These are phyloP conservation scores for Varecia variegata DNA, from an alignment of 2,797 vertebrate species.

Conservation along the genomic window DNA sequence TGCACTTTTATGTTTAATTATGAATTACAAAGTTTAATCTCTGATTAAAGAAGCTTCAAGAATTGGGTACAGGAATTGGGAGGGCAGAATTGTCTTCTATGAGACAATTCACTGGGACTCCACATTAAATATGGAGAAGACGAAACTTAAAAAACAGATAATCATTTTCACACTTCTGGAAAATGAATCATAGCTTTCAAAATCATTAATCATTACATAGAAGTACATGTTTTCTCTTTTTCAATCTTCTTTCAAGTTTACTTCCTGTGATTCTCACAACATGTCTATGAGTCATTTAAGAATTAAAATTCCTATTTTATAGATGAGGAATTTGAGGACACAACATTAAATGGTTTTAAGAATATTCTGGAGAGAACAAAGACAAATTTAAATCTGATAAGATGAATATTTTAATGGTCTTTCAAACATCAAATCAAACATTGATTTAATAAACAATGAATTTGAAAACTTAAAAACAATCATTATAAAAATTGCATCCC, in stretches of 20 bases:
- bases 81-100: background rate
- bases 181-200: slow-evolving; percentile 13
- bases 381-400: background rate
- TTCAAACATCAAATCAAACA: background rate
- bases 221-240: background rate
- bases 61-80: background rate
- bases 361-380: background rate
- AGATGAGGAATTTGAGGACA: background rate
- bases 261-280: background rate
- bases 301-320: slow-evolving; percentile 22
- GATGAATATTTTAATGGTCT: background rate
- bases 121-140: background rate
- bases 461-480: slow-evolving; percentile 9
- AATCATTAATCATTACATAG: background rate
- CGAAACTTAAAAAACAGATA: background rate
- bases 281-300: background rate
- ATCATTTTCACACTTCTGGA: background rate
- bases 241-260: slow-evolving; percentile 32
- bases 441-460: background rate
- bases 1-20: background rate
- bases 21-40: background rate
- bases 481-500: background rate
- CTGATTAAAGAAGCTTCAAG: slow-evolving; percentile 8
- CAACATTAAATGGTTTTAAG: background rate
- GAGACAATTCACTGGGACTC: background rate